Percentiles rank a stretch among this genome's conserved stretches.
phyloP scores from a whole-genome alignment of 2,113 vertebrate genomes.

The Cranoglanis bouderius region DNA sequence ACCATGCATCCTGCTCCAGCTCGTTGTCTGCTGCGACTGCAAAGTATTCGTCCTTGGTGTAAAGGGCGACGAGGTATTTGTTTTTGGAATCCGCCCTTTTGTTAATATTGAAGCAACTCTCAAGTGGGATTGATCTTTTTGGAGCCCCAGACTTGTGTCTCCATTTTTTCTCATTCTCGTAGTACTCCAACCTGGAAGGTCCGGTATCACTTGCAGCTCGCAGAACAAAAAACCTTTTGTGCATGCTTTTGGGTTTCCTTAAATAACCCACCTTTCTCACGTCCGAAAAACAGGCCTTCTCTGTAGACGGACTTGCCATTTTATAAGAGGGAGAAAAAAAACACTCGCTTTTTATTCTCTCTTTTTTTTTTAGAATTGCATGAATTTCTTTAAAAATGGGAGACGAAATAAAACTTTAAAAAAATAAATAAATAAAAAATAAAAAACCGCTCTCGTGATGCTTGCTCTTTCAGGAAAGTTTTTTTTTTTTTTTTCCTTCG shows the following conservation, averaged over 20 bases:
- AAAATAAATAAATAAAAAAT: not conserved
- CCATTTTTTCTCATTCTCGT: conserved; percentile 93
- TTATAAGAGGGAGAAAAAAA: conserved; percentile 39
- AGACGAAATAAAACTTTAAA: not conserved
- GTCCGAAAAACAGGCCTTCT: conserved; percentile 82
- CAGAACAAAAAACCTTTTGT: conserved; percentile 90
- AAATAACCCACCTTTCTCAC: conserved; percentile 92
- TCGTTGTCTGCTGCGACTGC: conserved; percentile 86
- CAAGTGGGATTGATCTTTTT: conserved; percentile 85
- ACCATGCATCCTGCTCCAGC: conserved; percentile 86
- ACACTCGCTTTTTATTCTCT: not conserved
- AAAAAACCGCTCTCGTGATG: not conserved
- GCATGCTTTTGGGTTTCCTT: conserved; percentile 93
- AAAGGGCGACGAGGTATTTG: conserved; percentile 87
- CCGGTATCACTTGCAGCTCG: conserved; percentile 82
- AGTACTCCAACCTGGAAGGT: conserved; percentile 87
- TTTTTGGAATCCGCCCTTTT: conserved; percentile 91
- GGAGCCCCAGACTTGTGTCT: conserved; percentile 87
- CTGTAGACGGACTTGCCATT: conserved; percentile 80
- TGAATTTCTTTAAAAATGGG: not conserved
- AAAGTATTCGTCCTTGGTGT: conserved; percentile 89
- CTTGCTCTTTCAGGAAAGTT: not conserved
- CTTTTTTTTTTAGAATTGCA: not conserved
- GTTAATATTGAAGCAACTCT: conserved; percentile 91
- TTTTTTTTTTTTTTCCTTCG: conserved; percentile 1